Evolutionary conservation across 2,888 invertebrate genomes (phyloP).

Genomic region (Drosophila dives): DNA sequence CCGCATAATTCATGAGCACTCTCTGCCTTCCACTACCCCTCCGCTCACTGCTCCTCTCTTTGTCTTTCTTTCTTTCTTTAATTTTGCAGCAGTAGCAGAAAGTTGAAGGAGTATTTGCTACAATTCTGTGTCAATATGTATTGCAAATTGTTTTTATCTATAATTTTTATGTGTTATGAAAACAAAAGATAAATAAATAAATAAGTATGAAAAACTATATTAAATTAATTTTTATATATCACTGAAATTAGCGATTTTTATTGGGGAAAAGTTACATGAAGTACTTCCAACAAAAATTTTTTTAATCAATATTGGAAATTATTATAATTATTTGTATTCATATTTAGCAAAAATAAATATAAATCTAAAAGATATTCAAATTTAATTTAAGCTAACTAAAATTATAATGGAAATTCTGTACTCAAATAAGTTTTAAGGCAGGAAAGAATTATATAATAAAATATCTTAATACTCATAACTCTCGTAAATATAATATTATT

Average conservation of each 20-base stretch:
- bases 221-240: too few relatives aligned
- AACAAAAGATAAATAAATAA: background rate
- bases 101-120: background rate
- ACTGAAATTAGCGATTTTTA: too few relatives aligned
- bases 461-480: background rate
- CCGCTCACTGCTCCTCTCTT: background rate
- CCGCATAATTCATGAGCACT: slow-evolving; percentile 69
- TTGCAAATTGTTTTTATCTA: background rate
- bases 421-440: background rate
- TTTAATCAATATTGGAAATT: background rate
- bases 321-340: background rate
- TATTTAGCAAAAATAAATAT: too few relatives aligned
- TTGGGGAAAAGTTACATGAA: too few relatives aligned
- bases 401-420: background rate
- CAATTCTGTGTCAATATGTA: background rate
- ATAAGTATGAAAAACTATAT: too few relatives aligned
- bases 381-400: background rate
- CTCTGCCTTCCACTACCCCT: background rate
- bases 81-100: background rate
- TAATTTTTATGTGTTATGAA: background rate
- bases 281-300: background rate
- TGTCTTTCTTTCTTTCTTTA: background rate
- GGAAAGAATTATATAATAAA: background rate
- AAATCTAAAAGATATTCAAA: background rate
- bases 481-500: too few relatives aligned